phyloP scores from a whole-genome alignment of 92 coral and sea anemone species.

The Zoanthus gigantus region DNA sequence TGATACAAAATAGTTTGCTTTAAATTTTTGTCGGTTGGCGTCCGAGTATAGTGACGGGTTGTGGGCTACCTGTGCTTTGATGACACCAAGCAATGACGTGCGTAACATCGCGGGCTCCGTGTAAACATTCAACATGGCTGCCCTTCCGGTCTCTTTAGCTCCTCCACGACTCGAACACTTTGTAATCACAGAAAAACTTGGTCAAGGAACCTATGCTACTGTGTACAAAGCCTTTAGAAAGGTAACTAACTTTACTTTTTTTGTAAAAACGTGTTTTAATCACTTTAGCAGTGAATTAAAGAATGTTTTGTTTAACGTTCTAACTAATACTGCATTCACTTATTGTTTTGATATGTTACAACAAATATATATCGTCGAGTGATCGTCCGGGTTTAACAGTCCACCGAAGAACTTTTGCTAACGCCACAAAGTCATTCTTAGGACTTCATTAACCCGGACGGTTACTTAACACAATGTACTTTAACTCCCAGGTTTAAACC shows the following conservation, averaged over 20 bases:
- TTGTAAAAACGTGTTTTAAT: neutral
- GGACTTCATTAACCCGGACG: no score
- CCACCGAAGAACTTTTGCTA: neutral
- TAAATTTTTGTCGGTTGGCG: no score
- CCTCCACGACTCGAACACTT: constrained; percentile 92
- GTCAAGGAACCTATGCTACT: constrained; percentile 97
- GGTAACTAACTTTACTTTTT: constrained; percentile 52
- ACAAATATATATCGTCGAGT: neutral
- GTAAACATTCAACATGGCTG: constrained; percentile 82
- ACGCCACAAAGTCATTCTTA: neutral
- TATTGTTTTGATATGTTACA: neutral
- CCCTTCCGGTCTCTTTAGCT: constrained; percentile 58
- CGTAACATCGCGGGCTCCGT: constrained; percentile 60
- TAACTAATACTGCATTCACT: no score
- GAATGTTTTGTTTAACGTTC: no score
- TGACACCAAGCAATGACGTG: no score
- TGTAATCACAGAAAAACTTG: constrained; percentile 94
- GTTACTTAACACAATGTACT: no score
- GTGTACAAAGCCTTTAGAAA: constrained; percentile 97
- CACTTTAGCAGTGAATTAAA: no score
- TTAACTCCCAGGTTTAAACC: no score
- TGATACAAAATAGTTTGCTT: no score
- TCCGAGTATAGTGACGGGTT: no score
- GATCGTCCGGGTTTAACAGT: no score
- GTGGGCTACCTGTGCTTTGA: no score